Evolutionary conservation across 2,888 invertebrate genomes (phyloP), one percentile per base, ranked within the genome.

Genomic region (Melanostoma scalare): DNA sequence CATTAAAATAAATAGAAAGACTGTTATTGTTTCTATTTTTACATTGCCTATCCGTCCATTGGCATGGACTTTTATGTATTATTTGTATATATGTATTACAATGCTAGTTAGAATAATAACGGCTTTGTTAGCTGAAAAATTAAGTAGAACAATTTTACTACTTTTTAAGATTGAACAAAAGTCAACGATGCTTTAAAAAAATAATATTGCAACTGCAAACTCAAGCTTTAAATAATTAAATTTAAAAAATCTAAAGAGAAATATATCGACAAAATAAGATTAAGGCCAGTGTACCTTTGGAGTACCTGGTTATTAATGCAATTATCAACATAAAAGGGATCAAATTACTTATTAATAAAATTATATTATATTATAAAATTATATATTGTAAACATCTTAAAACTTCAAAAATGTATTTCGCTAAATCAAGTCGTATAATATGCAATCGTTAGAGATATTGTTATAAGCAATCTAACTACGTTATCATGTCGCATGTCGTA

Each of bases 301-400:
- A 63, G 77, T 82, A 74, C 77, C 63, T 82, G 73, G 74, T 53
- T 58, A 65, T 36, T 33, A 67, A 75, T 65, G 58, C 56, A 69
- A 75, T 71, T 68, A 79, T 67, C 71, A 84, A 60, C 63, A 65
- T 48, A 78, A 84, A 79, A 69, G 84, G 84, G 84, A 84, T 67
- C 84, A 84, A 84, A 65, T 42, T 52, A 78, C 55, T 60, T 65
- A 63, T 52, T 52, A 78, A 44, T 72, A 10, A 61, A 53, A 61
- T 48, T 42, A 46, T 20, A 20, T 20, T 20, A 20, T 20, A 20
- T 20, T 20, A 20, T 20, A 20, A 20, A 20, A 20, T 20, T 20
- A 20, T 20, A 20, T 20, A 20, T 20, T 20, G 36, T 65, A 55
- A 58, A 78, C 40, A 60, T 58, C 38, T 35, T 71, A 36, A 36